Percentiles rank a stretch among this genome's conserved stretches.
Conservation (phyloP, 2,888 invertebrate species). For the Minunthozetes semirufus region DNA sequence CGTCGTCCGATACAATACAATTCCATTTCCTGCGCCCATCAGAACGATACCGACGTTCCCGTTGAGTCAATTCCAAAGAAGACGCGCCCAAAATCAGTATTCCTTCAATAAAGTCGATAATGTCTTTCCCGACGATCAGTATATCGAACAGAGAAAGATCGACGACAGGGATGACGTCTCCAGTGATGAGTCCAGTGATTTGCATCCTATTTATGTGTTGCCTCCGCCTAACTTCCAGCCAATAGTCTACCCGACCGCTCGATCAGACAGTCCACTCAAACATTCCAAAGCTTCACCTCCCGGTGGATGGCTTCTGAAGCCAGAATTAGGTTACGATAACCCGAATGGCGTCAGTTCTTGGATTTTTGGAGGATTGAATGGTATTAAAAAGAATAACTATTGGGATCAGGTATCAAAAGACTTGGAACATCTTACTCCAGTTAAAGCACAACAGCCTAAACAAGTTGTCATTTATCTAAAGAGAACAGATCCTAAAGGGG, state of each 20-base stretch:
- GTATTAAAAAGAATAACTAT: conserved; percentile 25
- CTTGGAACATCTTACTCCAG: conserved; percentile 10
- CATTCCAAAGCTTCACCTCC: background rate
- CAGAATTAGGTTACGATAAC: background rate
- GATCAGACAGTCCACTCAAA: conserved; percentile 14
- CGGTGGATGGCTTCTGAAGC: background rate
- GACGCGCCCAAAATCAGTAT: background rate
- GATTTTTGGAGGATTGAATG: conserved; percentile 29
- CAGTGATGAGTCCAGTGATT: conserved; percentile 31
- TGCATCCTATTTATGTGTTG: conserved; percentile 38
- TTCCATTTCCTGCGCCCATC: background rate
- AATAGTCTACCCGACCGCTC: conserved; percentile 36
- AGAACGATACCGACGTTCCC: background rate
- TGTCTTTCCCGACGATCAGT: background rate
- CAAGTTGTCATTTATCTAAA: conserved; percentile 21
- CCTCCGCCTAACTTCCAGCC: conserved; percentile 39
- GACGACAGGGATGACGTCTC: background rate
- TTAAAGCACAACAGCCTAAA: background rate
- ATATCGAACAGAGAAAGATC: conserved; percentile 24
- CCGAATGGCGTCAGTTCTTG: conserved; percentile 35
- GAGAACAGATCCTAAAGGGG: background rate
- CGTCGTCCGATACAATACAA: background rate
- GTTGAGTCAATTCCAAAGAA: background rate
- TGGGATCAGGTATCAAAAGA: conserved; percentile 34
- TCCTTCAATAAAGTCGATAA: conserved; percentile 16